Base-by-base conservation (phyloP, 2,888 invertebrate genomes). In the Tethea ocularis region DNA sequence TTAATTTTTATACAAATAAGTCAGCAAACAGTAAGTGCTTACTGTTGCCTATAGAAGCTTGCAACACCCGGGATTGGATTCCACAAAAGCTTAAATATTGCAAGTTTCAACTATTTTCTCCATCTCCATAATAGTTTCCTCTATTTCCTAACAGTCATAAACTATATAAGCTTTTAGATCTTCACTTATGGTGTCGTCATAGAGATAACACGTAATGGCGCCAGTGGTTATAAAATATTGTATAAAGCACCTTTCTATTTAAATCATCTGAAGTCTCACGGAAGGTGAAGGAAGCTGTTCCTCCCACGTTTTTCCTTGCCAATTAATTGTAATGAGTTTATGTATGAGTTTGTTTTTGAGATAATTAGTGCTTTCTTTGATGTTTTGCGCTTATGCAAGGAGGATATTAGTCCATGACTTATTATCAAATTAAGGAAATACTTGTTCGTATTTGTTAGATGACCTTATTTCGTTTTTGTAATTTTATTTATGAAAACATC, bases 261-360 rank as follows among this genome's bases (percentile, higher is more conserved):
- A 41, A 17, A 29, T 29, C 29, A 29, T 29, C n/a, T 56, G 10
- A 59, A 59, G 65, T 77, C 72, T 76, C 76, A 73, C 75, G 78
- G 78, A 78, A 78, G 71, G 62, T 52, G 8, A 26, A 52, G 51
- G 61, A 73, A 72, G 74, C 75, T 77, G 70, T 36, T 15, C 36
- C 51, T 73, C 75, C 64, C 80, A 80, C 80, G 77, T 75, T 77
- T 75, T 78, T 76, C 62, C 63, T 56, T 46, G 6, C 26, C 46
- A 36, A 36, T 36, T 36, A 36, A 36, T 36, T 15, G 13, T 15
- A 13, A 11, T 3, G 36, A 29, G 29, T 10, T 29, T 29, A 8
- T 29, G 29, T 10, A 6, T 6, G 5, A 24, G 52, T 22, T 20
- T 23, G 8, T 1, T 7, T 33, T 11, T 33, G 8, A 33, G 8